Base-by-base conservation (phyloP, 2,113 vertebrate species). In the Pan paniscus region DNA sequence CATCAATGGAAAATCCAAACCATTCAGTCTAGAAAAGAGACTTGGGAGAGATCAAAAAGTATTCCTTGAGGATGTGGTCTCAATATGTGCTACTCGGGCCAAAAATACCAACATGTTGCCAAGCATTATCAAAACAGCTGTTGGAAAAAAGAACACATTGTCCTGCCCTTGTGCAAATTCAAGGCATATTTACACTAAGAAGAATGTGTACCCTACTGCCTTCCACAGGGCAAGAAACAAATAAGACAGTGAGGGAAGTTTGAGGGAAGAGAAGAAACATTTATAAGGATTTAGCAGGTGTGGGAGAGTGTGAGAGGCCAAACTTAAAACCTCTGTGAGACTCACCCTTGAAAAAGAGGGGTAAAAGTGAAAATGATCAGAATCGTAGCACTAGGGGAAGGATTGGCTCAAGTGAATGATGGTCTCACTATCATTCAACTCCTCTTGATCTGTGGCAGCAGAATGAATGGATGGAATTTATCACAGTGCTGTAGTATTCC, bases 11-110 rank as follows among this genome's bases (percentile, higher is more conserved):
- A 88, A 97, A 70, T 57, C 8, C 90, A 86, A 96, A 91, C 32
- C 32, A 27, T 2, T 12, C 35, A 82, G 40, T 23, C 82, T 84
- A 79, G 46, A 43, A 95, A 92, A 81, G 30, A 67, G 68, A 68
- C 67, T 67, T n/a, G 30, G 32, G 27, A 52, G 61, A 83, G 46
- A 61, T 5, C 12, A 13, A 30, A 89, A 90, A 91, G 32, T 52
- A 89, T 68, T 89, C 89, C 84, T 70, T 91, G 78, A 95, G 13
- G 68, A 86, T 82, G 79, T 68, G 78, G 59, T 85, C 48, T 83
- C 59, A 5, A 3, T 27, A 55, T 57, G 46, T 43, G 22, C 55
- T 23, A 13, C 30, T 50, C 23, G 40, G 43, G 52, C 78, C 70
- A 40, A 86, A 82, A 93, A 86, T 48, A 76, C 89, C 73, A 91